phyloP scores from a whole-genome alignment of 2,888 invertebrate species.

The Ceramica pisi region DNA sequence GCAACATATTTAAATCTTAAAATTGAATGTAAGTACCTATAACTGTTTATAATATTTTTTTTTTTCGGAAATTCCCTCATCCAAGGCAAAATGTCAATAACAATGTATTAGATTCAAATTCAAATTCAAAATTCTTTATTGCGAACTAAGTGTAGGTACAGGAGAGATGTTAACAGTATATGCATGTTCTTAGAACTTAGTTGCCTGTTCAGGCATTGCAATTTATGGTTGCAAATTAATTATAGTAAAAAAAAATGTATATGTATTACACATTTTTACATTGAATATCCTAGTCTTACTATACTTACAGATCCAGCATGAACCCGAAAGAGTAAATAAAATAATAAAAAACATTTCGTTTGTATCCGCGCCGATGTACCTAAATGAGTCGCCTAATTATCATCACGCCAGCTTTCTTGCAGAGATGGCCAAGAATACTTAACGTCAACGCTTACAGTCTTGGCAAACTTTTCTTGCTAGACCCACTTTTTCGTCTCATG shows the following conservation, averaged over 20 bases:
- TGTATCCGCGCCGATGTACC: slow-evolving; percentile 22
- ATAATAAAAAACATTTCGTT: slow-evolving; percentile 52
- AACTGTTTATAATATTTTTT: slow-evolving; percentile 6
- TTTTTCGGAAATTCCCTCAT: neutral
- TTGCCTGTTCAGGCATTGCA: no score
- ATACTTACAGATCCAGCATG: no score
- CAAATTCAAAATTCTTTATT: no score
- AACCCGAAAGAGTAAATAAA: slow-evolving; percentile 36
- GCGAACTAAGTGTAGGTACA: no score
- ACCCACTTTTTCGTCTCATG: slow-evolving; percentile 41
- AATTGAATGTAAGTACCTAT: slow-evolving; percentile 26
- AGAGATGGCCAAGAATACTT: slow-evolving; percentile 43
- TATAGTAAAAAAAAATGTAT: no score
- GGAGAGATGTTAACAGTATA: no score
- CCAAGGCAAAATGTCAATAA: slow-evolving; percentile 22
- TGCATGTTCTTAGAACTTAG: no score
- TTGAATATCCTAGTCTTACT: no score
- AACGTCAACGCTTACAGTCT: slow-evolving; percentile 45
- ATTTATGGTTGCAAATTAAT: no score
- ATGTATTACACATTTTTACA: no score
- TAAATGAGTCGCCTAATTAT: slow-evolving; percentile 46
- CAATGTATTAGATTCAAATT: slow-evolving; percentile 21
- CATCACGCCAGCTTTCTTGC: slow-evolving; percentile 30
- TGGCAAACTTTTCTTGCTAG: slow-evolving; percentile 45
- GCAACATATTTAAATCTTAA: slow-evolving; percentile 29